Evolutionary conservation across 2,888 invertebrate species (phyloP).

Genomic region (Coremacera marginata): DNA sequence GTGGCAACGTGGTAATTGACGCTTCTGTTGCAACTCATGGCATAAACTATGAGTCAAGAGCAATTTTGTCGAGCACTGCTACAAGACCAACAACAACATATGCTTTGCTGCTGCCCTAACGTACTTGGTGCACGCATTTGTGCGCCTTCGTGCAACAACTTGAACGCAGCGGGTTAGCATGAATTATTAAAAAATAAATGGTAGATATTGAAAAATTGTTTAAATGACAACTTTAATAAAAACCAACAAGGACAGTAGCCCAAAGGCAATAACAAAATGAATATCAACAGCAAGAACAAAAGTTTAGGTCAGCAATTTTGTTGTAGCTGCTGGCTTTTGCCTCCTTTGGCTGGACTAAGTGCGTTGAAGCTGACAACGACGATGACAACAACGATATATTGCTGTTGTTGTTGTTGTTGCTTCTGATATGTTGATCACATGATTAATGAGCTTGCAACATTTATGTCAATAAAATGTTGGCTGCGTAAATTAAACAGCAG

Average conservation of each 20-base stretch:
- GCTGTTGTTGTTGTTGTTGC: slow-evolving; percentile 20
- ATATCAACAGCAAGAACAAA: background rate
- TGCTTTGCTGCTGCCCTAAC: background rate
- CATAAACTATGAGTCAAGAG: background rate
- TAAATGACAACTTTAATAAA: slow-evolving; percentile 4
- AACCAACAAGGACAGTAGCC: background rate
- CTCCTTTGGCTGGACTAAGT: background rate
- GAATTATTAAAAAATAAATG: slow-evolving; percentile 33
- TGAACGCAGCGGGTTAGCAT: slow-evolving; percentile 32
- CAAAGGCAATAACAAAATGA: background rate
- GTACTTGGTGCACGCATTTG: background rate
- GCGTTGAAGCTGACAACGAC: background rate
- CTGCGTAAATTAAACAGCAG: background rate
- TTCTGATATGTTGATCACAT: slow-evolving; percentile 31
- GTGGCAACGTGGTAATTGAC: slow-evolving; percentile 29
- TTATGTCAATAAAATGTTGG: slow-evolving; percentile 11
- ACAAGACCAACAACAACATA: background rate
- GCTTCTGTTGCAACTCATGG: slow-evolving; percentile 6
- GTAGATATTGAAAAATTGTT: slow-evolving; percentile 1
- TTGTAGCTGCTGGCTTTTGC: background rate
- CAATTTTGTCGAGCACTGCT: slow-evolving; percentile 2
- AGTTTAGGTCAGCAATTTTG: background rate
- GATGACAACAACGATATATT: background rate
- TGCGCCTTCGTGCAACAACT: slow-evolving; percentile 6
- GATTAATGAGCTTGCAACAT: slow-evolving; percentile 32